These are phyloP conservation scores for Idris sp. DNA, from an alignment of 1,140 invertebrate genomes.

Conservation along the genomic window DNA sequence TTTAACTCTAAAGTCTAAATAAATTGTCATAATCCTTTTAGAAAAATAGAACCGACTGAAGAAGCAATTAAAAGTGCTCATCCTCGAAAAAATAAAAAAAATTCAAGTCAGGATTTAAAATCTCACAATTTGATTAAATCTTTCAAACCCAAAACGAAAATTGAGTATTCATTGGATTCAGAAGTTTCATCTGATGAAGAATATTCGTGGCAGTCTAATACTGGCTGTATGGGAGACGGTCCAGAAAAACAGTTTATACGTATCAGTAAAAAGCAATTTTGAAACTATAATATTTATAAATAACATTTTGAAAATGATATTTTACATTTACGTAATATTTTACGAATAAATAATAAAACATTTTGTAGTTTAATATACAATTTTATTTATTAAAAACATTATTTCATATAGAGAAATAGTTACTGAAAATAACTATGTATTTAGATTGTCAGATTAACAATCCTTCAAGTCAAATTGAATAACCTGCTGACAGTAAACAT, in stretches of 20 bases:
- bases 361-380: too few species aligned
- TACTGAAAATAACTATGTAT: too few species aligned
- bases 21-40: too few species aligned
- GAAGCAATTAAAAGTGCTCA: too few species aligned
- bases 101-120: constrained; percentile 28
- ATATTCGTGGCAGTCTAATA: constrained; percentile 33
- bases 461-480: too few species aligned
- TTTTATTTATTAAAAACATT: too few species aligned
- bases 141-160: constrained; percentile 20
- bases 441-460: too few species aligned
- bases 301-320: constrained; percentile 34
- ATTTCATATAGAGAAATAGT: too few species aligned
- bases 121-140: constrained; percentile 3
- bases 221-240: constrained; percentile 14
- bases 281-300: constrained; percentile 8
- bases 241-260: constrained; percentile 19
- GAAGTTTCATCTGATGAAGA: constrained; percentile 45
- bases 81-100: constrained; percentile 18
- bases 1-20: too few species aligned
- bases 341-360: neutral
- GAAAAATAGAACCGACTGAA: too few species aligned
- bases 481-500: too few species aligned
- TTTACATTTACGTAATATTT: constrained; percentile 5
- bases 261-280: constrained; percentile 16
- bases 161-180: constrained; percentile 38